These are phyloP conservation scores for Lasioglossum vierecki DNA, from an alignment of 2,888 invertebrate genomes.

Conservation along the genomic window DNA sequence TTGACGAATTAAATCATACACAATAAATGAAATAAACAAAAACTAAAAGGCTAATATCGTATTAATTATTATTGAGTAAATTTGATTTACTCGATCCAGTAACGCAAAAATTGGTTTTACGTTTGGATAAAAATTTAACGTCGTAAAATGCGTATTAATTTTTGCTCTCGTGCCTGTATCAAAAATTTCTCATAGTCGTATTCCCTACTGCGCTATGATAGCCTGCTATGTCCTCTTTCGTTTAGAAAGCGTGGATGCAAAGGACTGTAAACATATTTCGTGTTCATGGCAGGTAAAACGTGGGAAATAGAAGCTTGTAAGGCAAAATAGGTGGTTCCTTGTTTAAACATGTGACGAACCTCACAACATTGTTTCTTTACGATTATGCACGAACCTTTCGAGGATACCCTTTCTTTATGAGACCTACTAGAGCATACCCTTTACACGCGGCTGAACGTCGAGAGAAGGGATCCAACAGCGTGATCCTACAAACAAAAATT, in stretches of 20 bases:
- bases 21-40: not conserved
- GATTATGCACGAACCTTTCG: constrained; percentile 40
- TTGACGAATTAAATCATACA: too few relatives aligned
- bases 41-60: not conserved
- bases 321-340: constrained; percentile 21
- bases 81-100: too few relatives aligned
- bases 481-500: constrained; percentile 33
- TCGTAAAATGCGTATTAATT: not conserved
- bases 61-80: not conserved
- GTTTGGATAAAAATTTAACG: too few relatives aligned
- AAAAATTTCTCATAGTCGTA: not conserved
- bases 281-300: not conserved
- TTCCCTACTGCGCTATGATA: not conserved
- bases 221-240: not conserved
- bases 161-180: not conserved
- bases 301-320: constrained; percentile 10
- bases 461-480: not conserved
- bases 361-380: constrained; percentile 53
- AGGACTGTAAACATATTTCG: not conserved
- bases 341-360: constrained; percentile 19
- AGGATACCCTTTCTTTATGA: constrained; percentile 15
- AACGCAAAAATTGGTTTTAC: too few relatives aligned
- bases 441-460: constrained; percentile 16
- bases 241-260: not conserved
- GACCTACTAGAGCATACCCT: constrained; percentile 23